Base-by-base conservation (phyloP, 2,888 invertebrate species). In the Drosophila tanythrix region DNA sequence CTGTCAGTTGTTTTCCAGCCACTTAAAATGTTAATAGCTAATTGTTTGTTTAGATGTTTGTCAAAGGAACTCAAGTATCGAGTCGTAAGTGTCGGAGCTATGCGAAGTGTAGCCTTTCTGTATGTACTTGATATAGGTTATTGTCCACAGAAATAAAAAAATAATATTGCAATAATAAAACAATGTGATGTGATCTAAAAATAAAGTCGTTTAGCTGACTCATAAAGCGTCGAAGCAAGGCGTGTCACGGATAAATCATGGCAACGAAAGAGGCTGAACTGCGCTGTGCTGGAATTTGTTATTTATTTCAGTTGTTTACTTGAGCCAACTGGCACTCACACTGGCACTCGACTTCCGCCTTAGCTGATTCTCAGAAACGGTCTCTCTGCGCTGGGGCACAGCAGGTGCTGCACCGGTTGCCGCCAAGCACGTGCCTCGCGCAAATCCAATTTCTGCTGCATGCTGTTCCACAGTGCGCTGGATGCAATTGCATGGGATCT, bases 371-470 rank as follows among this genome's bases (percentile, higher is more conserved):
- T 60, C 58, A 64, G 53, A 70, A 58, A 92, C 1, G 90, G 90
- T 18, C 59, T 68, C 55, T 90, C 74, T 3, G 79, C 70, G 13
- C 88, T 90, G 61, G 93, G 93, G 58, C 92, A 93, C 55, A 86
- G 71, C 63, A 93, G 81, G 31, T 71, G 38, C n/a, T 50, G 38
- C 27, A 76, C 21, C 13, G 82, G 76, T 18, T 73, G 59, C 18
- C 52, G 48, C 53, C 48, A 60, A 2, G 13, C 21, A 15, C 38
- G 33, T 11, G n/a, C n/a, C 13, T 2, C 15, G 6, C 10, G 31
- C 3, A 18, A 27, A 55, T 53, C 27, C 38, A 35, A 1, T 11
- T 13, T 29, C 21, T 38, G 18, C 13, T 29, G 27, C 70, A 72
- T 72, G 53, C 70, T 72, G 13, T 72, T 70, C 71, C 71, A 72